Percentiles rank a stretch among this genome's conserved stretches.
These are phyloP conservation scores for Heteromurus nitidus DNA, from an alignment of 2,888 invertebrate species.

Conservation along the genomic window DNA sequence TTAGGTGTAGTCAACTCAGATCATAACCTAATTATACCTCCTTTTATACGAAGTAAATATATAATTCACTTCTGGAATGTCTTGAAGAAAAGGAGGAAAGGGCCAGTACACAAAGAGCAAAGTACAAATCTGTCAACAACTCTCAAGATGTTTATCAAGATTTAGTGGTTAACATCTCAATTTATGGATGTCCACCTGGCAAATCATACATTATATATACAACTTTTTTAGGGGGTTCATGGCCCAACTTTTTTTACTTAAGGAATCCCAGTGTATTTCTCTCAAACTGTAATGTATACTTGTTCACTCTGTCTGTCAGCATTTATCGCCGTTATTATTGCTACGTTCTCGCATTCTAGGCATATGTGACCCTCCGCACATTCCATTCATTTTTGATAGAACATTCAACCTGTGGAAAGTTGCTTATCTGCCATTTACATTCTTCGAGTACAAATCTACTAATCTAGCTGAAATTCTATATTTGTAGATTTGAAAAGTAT, in stretches of 20 bases:
- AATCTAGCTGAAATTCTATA: neutral
- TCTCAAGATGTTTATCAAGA: slow-evolving; percentile 69
- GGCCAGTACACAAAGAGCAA: slow-evolving; percentile 25
- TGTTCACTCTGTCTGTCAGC: too few species aligned
- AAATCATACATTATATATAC: slow-evolving; percentile 13
- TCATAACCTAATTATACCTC: slow-evolving; percentile 3
- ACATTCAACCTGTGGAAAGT: slow-evolving; percentile 12
- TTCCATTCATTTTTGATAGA: slow-evolving; percentile 10
- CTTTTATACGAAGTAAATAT: neutral
- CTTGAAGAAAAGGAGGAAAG: neutral
- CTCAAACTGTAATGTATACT: too few species aligned
- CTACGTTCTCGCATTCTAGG: neutral
- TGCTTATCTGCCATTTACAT: too few species aligned
- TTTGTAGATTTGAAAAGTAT: neutral
- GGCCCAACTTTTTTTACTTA: neutral
- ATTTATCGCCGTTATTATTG: too few species aligned
- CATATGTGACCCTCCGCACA: slow-evolving; percentile 12
- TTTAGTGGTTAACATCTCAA: slow-evolving; percentile 56
- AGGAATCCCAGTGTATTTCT: too few species aligned
- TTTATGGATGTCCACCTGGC: slow-evolving; percentile 48
- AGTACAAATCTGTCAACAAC: slow-evolving; percentile 71
- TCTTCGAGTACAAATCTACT: neutral
- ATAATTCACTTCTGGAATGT: slow-evolving; percentile 37
- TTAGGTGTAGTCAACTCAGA: neutral
- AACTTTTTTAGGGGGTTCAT: too few species aligned